Percentiles rank a stretch among this genome's conserved stretches.
Conservation (phyloP, 2,888 invertebrate species). For the Gryllus longicercus region DNA sequence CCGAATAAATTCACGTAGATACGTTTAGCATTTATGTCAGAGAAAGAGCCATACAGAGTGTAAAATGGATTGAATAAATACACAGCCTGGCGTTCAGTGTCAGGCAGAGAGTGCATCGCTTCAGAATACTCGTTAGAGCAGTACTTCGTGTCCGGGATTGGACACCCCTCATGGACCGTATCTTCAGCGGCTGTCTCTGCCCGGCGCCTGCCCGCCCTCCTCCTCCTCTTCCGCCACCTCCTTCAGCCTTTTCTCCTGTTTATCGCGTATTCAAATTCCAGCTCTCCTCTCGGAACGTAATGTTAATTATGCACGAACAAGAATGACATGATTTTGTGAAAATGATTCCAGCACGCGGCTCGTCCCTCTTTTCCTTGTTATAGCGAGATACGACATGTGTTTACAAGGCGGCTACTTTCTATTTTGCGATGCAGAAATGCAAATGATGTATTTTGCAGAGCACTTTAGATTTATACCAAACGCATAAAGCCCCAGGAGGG, state of each 20-base stretch:
- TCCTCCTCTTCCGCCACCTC: slow-evolving; percentile 3
- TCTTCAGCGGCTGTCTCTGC: background rate
- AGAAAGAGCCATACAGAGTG: no score
- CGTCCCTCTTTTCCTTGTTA: background rate
- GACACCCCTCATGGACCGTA: background rate
- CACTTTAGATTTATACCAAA: slow-evolving; percentile 1
- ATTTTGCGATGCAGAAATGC: slow-evolving; percentile 17
- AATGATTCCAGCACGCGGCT: slow-evolving; percentile 17
- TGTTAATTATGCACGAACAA: slow-evolving; percentile 17
- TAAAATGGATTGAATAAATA: no score
- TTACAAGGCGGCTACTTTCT: slow-evolving; percentile 9
- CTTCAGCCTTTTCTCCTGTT: slow-evolving; percentile 23
- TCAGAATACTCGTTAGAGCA: no score
- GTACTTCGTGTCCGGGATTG: background rate
- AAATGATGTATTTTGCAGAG: slow-evolving; percentile 17
- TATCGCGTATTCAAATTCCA: slow-evolving; percentile 12
- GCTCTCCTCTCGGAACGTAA: background rate
- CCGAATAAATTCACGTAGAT: no score
- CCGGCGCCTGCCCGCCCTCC: background rate
- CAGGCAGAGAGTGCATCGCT: no score
- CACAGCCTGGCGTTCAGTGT: no score
- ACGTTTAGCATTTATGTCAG: no score
- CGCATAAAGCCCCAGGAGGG: background rate
- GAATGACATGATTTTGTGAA: background rate
- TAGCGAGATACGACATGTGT: slow-evolving; percentile 17